Evolutionary conservation across 2,888 invertebrate genomes (phyloP), one percentile per base, ranked within the genome.

Genomic region (Melikaiella ostensackeni): DNA sequence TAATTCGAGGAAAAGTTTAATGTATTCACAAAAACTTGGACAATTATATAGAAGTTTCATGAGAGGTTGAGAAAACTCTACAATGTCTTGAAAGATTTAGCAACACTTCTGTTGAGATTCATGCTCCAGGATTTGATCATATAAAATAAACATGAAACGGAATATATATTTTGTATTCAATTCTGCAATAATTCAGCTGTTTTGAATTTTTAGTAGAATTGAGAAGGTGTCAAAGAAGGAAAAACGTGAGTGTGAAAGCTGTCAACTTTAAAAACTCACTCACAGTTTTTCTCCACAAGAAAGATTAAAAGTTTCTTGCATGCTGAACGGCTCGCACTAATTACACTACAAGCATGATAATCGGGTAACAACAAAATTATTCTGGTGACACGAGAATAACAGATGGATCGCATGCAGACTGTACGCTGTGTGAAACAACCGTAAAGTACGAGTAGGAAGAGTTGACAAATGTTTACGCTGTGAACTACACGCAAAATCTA

Each of bases 381-480:
- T 70, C 70, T 30, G 13, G 70, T 70, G 70, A 50, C 70, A 70
- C 70, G 50, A 33, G 50, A 70, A 50, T 70, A 66, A 70, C 70
- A 70, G 70, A 70, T 50, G 70, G 50, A 50, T 70, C 30, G 70
- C 70, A 70, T 70, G 70, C 46, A 70, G 70, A 70, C 42, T 38
- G n/a, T 70, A 55, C 74, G 59, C 38, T 57, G 27, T 59, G 77
- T 76, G 77, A 77, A 24, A 79, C 74, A 75, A 76, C 57, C 66
- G 66, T 82, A 80, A 82, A 80, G 79, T 82, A 82, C 80, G 79
- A 73, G 76, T 62, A 59, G 79, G 77, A 79, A 77, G 79, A 77
- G 80, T 82, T 82, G 81, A 82, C 81, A 80, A 82, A 82, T 82
- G 78, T 80, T 80, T 79, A 80, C 81, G 77, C 78, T 76, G 61